A percentile compares a stretch with the other conserved stretches of the same genome.
Evolutionary conservation across 2,888 invertebrate species (phyloP).

Genomic region (Drosophila neonasuta): DNA sequence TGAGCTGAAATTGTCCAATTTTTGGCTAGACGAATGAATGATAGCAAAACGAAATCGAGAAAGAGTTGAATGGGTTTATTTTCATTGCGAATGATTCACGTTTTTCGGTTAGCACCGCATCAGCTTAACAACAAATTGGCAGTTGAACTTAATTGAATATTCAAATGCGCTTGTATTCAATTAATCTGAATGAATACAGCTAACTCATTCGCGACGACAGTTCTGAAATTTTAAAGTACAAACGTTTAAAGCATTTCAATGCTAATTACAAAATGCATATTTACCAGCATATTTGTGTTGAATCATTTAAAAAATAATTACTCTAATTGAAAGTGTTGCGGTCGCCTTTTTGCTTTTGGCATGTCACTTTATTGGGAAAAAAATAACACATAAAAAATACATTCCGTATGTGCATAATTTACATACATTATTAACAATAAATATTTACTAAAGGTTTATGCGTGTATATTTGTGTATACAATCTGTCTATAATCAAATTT

Average conservation of each 20-base stretch:
- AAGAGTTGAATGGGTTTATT: slow-evolving; percentile 35
- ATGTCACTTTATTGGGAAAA: slow-evolving; percentile 9
- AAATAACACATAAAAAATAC: background rate
- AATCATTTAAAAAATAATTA: slow-evolving; percentile 37
- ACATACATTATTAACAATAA: slow-evolving; percentile 19
- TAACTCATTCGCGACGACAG: background rate
- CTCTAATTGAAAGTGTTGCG: slow-evolving; percentile 45
- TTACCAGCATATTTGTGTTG: slow-evolving; percentile 16
- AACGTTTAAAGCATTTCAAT: slow-evolving; percentile 10
- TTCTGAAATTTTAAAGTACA: slow-evolving; percentile 11
- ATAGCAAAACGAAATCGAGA: slow-evolving; percentile 7
- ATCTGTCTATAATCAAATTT: slow-evolving; percentile 20
- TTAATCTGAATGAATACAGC: slow-evolving; percentile 11
- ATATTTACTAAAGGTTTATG: slow-evolving; percentile 1
- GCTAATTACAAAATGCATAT: slow-evolving; percentile 6
- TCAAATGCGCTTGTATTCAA: slow-evolving; percentile 55
- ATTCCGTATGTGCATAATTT: slow-evolving; percentile 13
- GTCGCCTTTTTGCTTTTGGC: slow-evolving; percentile 36
- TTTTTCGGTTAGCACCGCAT: slow-evolving; percentile 23
- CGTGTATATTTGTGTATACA: slow-evolving; percentile 17
- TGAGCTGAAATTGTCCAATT: slow-evolving; percentile 10
- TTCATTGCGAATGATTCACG: slow-evolving; percentile 27
- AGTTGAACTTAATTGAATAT: slow-evolving; percentile 74
- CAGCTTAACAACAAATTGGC: slow-evolving; percentile 66
- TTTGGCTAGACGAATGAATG: slow-evolving; percentile 5